These are phyloP conservation scores for Plemyria rubiginata DNA, from an alignment of 2,888 invertebrate genomes.

Conservation along the genomic window DNA sequence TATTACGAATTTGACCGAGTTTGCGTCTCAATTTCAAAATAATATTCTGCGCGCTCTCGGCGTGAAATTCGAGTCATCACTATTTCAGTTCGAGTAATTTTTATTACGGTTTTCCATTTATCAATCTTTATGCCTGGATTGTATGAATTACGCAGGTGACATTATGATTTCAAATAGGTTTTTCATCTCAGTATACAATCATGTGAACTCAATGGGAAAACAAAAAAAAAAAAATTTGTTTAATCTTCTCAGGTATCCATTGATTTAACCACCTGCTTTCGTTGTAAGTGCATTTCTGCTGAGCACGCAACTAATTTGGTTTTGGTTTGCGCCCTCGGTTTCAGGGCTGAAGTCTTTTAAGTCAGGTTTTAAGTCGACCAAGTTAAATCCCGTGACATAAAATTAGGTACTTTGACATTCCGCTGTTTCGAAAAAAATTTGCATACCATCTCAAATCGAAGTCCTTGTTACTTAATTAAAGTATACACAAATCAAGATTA, in stretches of 20 bases:
- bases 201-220: background rate
- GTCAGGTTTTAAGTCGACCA: slow-evolving; percentile 52
- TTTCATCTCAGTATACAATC: background rate
- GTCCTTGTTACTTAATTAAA: background rate
- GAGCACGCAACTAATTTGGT: slow-evolving; percentile 26
- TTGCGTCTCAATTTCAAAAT: slow-evolving; percentile 31
- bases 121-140: slow-evolving; percentile 35
- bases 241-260: background rate
- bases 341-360: slow-evolving; percentile 50
- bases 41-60: slow-evolving; percentile 23
- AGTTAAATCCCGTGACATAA: slow-evolving; percentile 47
- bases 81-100: slow-evolving; percentile 37
- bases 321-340: slow-evolving; percentile 37
- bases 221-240: background rate
- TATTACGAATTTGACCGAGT: slow-evolving; percentile 26
- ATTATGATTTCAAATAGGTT: slow-evolving; percentile 43
- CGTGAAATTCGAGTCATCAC: slow-evolving; percentile 36
- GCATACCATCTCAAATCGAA: slow-evolving; percentile 1
- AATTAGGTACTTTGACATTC: slow-evolving; percentile 48
- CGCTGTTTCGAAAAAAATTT: slow-evolving; percentile 32
- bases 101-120: slow-evolving; percentile 37
- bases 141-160: slow-evolving; percentile 31
- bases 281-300: slow-evolving; percentile 39
- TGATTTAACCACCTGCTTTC: background rate
- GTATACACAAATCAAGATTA: too few species aligned